phyloP scores from a whole-genome alignment of 2,888 invertebrate genomes.

The Sarcophaga variegata region DNA sequence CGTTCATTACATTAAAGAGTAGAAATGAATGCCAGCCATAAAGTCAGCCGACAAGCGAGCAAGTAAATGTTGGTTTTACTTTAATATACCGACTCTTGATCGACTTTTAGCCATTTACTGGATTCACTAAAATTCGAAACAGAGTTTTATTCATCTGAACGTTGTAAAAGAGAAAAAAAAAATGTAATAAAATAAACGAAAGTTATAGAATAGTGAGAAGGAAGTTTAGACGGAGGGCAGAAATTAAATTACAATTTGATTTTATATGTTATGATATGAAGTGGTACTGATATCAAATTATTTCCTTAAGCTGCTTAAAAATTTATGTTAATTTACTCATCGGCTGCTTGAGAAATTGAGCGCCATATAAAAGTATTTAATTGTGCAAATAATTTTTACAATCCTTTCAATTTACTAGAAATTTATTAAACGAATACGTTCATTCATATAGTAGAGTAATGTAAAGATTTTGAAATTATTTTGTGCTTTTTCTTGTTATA shows the following conservation, averaged over 20 bases:
- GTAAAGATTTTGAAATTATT: no score
- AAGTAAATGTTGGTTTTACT: constrained; percentile 37
- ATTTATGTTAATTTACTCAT: not conserved
- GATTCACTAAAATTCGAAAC: not conserved
- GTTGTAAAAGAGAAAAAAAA: not conserved
- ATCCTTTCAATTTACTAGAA: no score
- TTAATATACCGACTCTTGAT: constrained; percentile 8
- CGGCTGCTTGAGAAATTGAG: no score
- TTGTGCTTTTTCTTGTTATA: no score
- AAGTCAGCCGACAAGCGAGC: constrained; percentile 40
- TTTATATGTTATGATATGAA: not conserved
- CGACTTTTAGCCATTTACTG: not conserved
- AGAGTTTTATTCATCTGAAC: constrained; percentile 48
- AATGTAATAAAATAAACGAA: not conserved
- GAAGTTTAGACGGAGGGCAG: not conserved
- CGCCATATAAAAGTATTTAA: no score
- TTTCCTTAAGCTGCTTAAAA: not conserved
- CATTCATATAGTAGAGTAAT: no score
- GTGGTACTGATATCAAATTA: not conserved
- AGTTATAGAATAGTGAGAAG: not conserved
- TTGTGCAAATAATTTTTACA: no score
- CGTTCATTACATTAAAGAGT: constrained; percentile 16
- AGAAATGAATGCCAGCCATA: constrained; percentile 1
- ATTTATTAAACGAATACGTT: no score
- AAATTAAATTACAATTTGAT: not conserved